Conservation (phyloP, 2,888 invertebrate species). For the Acleris cristana region DNA sequence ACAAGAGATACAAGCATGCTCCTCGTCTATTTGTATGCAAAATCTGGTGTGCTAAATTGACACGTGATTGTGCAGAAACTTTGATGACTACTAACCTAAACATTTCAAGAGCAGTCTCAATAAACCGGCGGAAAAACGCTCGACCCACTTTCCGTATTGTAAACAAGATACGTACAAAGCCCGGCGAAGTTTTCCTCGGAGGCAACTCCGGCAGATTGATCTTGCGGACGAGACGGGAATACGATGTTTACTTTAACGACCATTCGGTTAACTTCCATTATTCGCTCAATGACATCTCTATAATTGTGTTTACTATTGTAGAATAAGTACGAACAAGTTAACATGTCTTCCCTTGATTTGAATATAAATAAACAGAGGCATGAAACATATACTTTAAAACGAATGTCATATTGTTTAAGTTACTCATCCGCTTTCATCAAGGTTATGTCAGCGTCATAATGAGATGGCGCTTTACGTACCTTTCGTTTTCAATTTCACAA, state of each 20-base stretch:
- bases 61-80: not conserved
- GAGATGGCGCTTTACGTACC: too few species aligned
- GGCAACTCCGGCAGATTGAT: slow-evolving; percentile 26
- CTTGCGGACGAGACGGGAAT: slow-evolving; percentile 23
- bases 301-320: slow-evolving; percentile 21
- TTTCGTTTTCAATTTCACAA: too few species aligned
- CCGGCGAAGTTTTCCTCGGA: slow-evolving; percentile 23
- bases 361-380: too few species aligned
- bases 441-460: too few species aligned
- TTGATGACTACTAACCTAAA: not conserved
- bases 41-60: not conserved
- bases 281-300: slow-evolving; percentile 19
- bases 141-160: slow-evolving; percentile 41
- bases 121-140: slow-evolving; percentile 35
- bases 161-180: slow-evolving; percentile 40
- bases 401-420: too few species aligned
- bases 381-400: too few species aligned
- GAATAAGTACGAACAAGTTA: slow-evolving; percentile 1
- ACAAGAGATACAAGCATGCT: not conserved
- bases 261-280: slow-evolving; percentile 23
- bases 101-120: slow-evolving; percentile 32
- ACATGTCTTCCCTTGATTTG: too few species aligned
- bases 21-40: too few species aligned
- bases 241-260: slow-evolving; percentile 19
- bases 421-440: too few species aligned